A percentile compares a stretch with the other conserved stretches of the same genome.
These are phyloP conservation scores for Volucella inanis DNA, from an alignment of 2,888 invertebrate genomes.

Conservation along the genomic window DNA sequence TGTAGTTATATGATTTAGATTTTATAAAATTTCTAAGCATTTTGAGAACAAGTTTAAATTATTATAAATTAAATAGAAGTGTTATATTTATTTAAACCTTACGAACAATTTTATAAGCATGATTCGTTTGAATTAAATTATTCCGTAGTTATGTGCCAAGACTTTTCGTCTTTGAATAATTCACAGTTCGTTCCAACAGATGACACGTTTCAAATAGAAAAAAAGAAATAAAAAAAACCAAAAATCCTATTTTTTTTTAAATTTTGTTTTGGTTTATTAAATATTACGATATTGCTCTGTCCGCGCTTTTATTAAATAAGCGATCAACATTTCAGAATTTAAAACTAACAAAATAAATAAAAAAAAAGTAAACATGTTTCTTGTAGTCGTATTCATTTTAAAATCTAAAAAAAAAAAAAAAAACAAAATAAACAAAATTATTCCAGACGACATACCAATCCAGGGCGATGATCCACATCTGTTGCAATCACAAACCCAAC, in stretches of 20 bases:
- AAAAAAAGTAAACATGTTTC: constrained; percentile 32
- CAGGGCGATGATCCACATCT: constrained; percentile 84
- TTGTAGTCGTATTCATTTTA: constrained; percentile 46
- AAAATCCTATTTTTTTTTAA: not conserved
- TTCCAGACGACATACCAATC: constrained; percentile 94
- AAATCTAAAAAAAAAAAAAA: constrained; percentile 50
- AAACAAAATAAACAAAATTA: constrained; percentile 64
- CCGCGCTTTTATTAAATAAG: constrained; percentile 54
- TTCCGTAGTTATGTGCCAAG: not conserved
- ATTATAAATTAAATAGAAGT: not conserved
- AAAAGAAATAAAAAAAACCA: not conserved
- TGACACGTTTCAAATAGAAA: constrained; percentile 26
- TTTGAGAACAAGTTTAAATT: not conserved
- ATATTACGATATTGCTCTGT: constrained; percentile 59
- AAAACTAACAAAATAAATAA: constrained; percentile 41
- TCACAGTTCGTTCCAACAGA: constrained; percentile 41
- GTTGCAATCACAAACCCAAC: constrained; percentile 77
- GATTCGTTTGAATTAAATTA: constrained; percentile 19
- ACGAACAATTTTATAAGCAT: constrained; percentile 25
- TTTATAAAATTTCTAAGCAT: not conserved
- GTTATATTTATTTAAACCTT: constrained; percentile 6
- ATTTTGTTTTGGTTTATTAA: constrained; percentile 17
- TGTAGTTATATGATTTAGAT: too few relatives aligned
- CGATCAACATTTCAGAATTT: constrained; percentile 53
- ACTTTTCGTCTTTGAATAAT: constrained; percentile 40